A percentile compares a stretch with the other conserved stretches of the same genome.
phyloP scores from a whole-genome alignment of 2,888 invertebrate species.

The Seira musarum region DNA sequence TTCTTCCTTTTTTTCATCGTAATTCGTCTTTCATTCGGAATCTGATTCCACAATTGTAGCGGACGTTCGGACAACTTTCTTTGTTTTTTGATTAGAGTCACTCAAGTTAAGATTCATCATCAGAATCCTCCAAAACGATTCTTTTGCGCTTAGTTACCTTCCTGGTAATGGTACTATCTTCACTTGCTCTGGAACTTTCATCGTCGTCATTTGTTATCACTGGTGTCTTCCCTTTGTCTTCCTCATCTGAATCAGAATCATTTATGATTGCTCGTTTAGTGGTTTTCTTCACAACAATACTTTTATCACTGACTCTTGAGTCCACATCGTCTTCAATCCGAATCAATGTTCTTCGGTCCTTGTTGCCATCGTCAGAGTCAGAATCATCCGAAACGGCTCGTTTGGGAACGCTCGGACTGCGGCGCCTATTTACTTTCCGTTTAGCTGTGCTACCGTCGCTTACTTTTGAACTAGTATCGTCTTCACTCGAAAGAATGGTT shows the following conservation, averaged over 20 bases:
- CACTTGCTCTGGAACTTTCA: background rate
- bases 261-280: background rate
- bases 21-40: too few relatives aligned
- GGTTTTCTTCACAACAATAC: background rate
- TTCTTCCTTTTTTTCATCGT: too few relatives aligned
- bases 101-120: too few relatives aligned
- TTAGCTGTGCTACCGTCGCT: background rate
- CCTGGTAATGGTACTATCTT: background rate
- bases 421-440: background rate
- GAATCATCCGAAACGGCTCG: conserved; percentile 19
- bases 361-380: conserved; percentile 30
- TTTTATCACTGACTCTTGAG: background rate
- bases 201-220: background rate
- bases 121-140: background rate
- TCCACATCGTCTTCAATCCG: background rate
- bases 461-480: conserved; percentile 70
- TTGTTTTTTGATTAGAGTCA: too few relatives aligned
- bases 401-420: background rate
- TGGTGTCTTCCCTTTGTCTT: too few relatives aligned
- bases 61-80: too few relatives aligned
- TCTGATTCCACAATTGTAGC: too few relatives aligned
- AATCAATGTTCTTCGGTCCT: conserved; percentile 4
- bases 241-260: background rate
- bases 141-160: too few relatives aligned
- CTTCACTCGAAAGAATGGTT: conserved; percentile 71